Evolutionary conservation across 2,113 vertebrate genomes (phyloP), one percentile per base, ranked within the genome.

Genomic region (Phalacrocorax carbo): DNA sequence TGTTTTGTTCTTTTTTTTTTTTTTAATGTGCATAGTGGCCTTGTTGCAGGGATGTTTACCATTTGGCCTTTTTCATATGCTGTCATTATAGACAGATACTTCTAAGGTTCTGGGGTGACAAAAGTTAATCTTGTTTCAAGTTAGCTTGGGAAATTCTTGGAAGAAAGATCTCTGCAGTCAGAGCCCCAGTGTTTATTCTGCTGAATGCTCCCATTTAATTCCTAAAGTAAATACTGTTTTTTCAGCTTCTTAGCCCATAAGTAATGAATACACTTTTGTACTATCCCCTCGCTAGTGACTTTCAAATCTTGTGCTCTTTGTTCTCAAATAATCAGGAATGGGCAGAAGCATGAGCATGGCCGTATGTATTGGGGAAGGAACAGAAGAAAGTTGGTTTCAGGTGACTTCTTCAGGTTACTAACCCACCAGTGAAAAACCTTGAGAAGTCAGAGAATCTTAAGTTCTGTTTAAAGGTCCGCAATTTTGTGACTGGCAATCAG

Each of bases 151-250:
- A 89, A 95, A 85, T 61, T 79, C 69, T 86, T 94, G 77, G 62
- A 89, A 87, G 87, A n/a, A n/a, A 83, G 54, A 73, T 82, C 76
- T 89, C 78, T 82, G 58, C 79, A 82, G 62, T 60, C 81, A 87
- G 68, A 88, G 77, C 27, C 15, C 22, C 40, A 34, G 30, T 88
- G 62, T 90, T 96, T 94, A 73, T 79, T 94, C 60, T 87, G 40
- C 79, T 88, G 86, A 94, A 82, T 90, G 80, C 66, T 94, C 32
- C 46, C 49, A 69, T 84, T 94, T 95, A 95, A 96, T 96, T 91
- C 89, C 68, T 95, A 94, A 87, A 95, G 78, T 91, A 95, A 97
- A 93, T 82, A 95, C 55, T 52, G 55, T 6, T 79, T 94, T 88
- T 88, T 92, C 81, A 89, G 48, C 73, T 95, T 80, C 89, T 80